Evolutionary conservation across 2,113 vertebrate species (phyloP).

Genomic region (Chinchilla lanigera): DNA sequence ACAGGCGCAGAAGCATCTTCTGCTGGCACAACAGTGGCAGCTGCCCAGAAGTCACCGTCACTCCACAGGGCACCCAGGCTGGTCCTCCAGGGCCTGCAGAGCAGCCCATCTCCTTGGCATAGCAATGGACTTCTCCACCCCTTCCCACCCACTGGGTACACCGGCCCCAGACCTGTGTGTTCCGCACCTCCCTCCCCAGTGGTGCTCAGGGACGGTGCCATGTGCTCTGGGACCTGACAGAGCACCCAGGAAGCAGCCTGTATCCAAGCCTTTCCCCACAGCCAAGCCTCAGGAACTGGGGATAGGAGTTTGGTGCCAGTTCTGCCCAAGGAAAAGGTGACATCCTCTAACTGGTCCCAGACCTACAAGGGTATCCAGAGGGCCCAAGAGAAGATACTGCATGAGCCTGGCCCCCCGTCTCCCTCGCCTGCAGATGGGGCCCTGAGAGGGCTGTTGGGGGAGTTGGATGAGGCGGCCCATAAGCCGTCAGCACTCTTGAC

Average conservation of each 20-base stretch:
- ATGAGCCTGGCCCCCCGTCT: not conserved
- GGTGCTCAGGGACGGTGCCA: no score
- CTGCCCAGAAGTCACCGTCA: not conserved
- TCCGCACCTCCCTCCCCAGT: not conserved
- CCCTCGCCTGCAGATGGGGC: not conserved
- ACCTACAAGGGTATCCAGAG: not conserved
- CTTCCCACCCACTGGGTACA: not conserved
- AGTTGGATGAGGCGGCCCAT: no score
- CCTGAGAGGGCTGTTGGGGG: not conserved
- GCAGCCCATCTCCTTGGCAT: not conserved
- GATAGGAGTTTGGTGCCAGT: not conserved
- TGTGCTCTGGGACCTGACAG: not conserved
- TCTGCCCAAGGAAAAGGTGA: not conserved
- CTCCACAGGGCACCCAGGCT: not conserved
- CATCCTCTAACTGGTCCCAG: no score
- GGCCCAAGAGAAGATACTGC: not conserved
- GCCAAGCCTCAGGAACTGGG: not conserved
- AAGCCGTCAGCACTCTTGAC: not conserved
- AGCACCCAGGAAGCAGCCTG: not conserved
- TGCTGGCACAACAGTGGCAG: not conserved
- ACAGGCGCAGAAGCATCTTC: not conserved
- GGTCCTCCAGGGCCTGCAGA: not conserved
- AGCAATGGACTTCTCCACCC: not conserved
- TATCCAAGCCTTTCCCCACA: not conserved
- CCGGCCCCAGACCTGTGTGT: not conserved